Percentiles rank a stretch among this genome's conserved stretches.
Evolutionary conservation across 2,888 invertebrate species (phyloP).

Genomic region (Anthophora plumipes): DNA sequence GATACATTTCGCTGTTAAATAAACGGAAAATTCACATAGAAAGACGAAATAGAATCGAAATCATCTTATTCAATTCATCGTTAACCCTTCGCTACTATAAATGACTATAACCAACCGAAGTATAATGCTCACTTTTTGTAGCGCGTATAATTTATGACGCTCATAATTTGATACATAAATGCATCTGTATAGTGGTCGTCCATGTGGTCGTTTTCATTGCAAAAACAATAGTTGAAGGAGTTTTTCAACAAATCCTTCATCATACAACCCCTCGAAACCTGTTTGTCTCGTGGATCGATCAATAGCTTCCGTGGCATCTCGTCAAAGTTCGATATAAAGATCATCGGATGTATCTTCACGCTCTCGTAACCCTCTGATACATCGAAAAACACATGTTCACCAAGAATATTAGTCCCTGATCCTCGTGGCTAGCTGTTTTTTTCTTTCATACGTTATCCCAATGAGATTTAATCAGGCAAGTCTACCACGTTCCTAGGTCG

Average conservation of each 20-base stretch:
- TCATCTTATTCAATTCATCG: too few relatives aligned
- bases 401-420: constrained; percentile 50
- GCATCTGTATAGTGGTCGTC: too few relatives aligned
- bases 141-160: too few relatives aligned
- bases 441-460: constrained; percentile 55
- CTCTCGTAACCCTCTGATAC: constrained; percentile 17
- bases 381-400: constrained; percentile 54
- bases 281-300: background rate
- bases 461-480: constrained; percentile 59
- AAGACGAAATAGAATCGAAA: too few relatives aligned
- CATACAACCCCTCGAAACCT: background rate
- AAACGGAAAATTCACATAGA: background rate
- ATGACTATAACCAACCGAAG: too few relatives aligned
- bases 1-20: background rate
- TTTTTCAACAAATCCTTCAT: background rate
- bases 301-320: background rate
- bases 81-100: too few relatives aligned
- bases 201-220: too few relatives aligned
- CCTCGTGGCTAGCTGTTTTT: constrained; percentile 36
- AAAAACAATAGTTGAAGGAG: background rate
- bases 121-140: too few relatives aligned
- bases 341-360: constrained; percentile 23
- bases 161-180: too few relatives aligned
- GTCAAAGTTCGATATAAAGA: constrained; percentile 3
- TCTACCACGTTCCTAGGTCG: constrained; percentile 43